Evolutionary conservation across 92 coral and sea anemone species (phyloP).

Genomic region (Bergia sp.): DNA sequence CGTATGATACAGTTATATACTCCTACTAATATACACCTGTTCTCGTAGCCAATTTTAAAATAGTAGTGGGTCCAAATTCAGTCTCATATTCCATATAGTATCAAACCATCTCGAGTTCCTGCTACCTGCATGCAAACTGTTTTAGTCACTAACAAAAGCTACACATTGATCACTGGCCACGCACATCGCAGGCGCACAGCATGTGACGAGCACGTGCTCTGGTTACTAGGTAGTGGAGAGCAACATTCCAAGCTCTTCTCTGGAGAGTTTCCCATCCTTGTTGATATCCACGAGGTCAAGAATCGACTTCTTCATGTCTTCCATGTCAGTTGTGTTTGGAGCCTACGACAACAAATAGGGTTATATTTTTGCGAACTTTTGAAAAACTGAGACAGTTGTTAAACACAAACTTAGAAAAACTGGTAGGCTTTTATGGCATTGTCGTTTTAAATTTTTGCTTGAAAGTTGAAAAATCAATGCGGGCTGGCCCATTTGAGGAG

Average conservation of each 20-base stretch:
- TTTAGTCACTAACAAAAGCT: not conserved
- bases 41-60: not conserved
- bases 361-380: not conserved
- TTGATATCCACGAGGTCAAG: conserved; percentile 51
- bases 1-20: no score
- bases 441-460: no score
- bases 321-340: conserved; percentile 49
- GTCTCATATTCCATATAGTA: not conserved
- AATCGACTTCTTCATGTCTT: conserved; percentile 40
- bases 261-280: conserved; percentile 58
- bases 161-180: not conserved
- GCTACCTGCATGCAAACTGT: not conserved
- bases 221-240: conserved; percentile 21
- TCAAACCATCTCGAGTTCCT: not conserved
- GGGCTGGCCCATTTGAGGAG: no score
- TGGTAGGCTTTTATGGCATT: not conserved
- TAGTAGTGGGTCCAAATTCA: not conserved
- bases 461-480: no score
- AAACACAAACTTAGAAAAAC: not conserved
- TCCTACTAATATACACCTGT: no score
- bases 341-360: not conserved
- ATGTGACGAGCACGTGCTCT: not conserved
- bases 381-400: not conserved
- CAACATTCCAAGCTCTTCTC: conserved; percentile 50
- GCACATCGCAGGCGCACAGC: not conserved